Evolutionary conservation across 2,797 vertebrate genomes (phyloP), one percentile per base, ranked within the genome.

Genomic region (Macropodus opercularis): DNA sequence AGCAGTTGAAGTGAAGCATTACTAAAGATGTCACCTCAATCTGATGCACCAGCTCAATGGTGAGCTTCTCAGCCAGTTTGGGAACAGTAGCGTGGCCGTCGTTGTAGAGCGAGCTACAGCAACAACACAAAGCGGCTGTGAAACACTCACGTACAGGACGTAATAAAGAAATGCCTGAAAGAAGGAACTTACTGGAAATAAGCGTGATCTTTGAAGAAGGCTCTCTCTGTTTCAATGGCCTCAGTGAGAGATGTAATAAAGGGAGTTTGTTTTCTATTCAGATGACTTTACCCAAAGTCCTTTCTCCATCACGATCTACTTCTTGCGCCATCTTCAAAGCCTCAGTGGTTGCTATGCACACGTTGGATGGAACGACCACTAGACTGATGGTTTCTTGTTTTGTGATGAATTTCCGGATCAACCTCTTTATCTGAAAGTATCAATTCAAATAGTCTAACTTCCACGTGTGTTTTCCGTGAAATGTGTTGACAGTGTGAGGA

Each of bases 301-400:
- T 94, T 69, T 95, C 92, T 59, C 96, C 96, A 0, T 57, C 54
- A 2, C 92, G 93, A 63, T 98, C 96, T 79, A 93, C 94, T 24
- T 90, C 85, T 65, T 93, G 92, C 6, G 95, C 95, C 94, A 98
- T 97, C 85, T 92, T 91, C 84, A 97, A 67, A 0, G 95, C 95
- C 77, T 98, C 96, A 0, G 94, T 96, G 62, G 96, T 98, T 21
- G 94, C 94, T 1, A 98, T 96, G 83, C 97, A 96, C 85, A 97
- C 92, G 0, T 96, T 97, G 56, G 92, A 88, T 0, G 96, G 95
- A 52, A 98, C 93, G 47, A 97, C 96, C 19, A 96, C 94, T 80
- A 98, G 65, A 75, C 88, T 95, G 77, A 98, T 91, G 0, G 96
- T 97, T 79, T 97, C 92, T 86, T 95, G 91, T 79, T 72, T 93